Conservation (phyloP, 2,888 invertebrate species). For the Cistogaster globosa region DNA sequence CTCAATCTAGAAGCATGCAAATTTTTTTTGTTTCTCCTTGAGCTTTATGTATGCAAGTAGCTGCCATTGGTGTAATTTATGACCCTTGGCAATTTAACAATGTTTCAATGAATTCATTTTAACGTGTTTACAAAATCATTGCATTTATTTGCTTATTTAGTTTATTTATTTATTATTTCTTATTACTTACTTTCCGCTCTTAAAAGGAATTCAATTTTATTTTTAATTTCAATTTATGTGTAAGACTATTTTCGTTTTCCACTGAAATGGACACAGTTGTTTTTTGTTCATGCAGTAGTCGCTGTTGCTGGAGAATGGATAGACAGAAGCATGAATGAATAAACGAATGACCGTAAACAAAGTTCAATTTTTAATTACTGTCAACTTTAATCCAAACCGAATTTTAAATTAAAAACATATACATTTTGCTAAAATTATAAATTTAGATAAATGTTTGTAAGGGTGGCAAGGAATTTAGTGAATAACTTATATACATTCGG, state of each 20-base stretch:
- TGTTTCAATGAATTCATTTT: conserved; percentile 57
- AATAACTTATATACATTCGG: too few species aligned
- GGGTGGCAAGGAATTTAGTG: too few species aligned
- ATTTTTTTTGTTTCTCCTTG: background rate
- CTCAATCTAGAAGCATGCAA: background rate
- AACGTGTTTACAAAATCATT: conserved; percentile 6
- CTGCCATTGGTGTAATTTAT: background rate
- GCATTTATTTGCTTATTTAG: background rate
- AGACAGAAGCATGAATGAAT: background rate
- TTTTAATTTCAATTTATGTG: background rate
- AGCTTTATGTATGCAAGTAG: background rate
- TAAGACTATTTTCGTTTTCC: conserved; percentile 26
- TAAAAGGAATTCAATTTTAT: too few species aligned
- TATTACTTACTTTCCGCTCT: too few species aligned
- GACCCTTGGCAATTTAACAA: conserved; percentile 44
- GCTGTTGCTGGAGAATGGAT: background rate
- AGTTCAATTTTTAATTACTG: background rate
- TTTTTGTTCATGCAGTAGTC: background rate
- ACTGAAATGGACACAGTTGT: background rate
- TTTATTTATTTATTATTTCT: too few species aligned
- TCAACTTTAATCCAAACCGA: conserved; percentile 19
- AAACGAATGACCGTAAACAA: background rate
- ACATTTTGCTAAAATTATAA: background rate
- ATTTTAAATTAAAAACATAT: conserved; percentile 31
- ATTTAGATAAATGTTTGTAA: background rate